phyloP scores from a whole-genome alignment of 2,888 invertebrate species.

The Leptinotarsa peninsularis region DNA sequence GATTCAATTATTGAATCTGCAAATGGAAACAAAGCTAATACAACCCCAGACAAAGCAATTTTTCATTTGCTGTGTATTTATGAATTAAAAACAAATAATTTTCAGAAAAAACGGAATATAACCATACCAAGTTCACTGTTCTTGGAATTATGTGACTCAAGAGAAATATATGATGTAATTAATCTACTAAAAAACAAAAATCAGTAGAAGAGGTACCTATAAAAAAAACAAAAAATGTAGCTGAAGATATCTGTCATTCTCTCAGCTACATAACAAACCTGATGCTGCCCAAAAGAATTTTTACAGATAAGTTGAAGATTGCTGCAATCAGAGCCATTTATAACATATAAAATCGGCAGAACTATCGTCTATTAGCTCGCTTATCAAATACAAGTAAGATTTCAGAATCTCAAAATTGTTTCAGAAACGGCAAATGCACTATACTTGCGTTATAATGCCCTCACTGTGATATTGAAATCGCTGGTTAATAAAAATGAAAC shows the following conservation, averaged over 20 bases:
- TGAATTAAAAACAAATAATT: not conserved
- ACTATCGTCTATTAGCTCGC: not conserved
- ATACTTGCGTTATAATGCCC: conserved; percentile 18
- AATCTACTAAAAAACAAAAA: not conserved
- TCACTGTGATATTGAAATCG: not conserved
- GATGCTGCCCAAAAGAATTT: not conserved
- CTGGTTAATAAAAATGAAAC: conserved; percentile 12
- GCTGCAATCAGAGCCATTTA: not conserved
- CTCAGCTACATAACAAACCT: conserved; percentile 1
- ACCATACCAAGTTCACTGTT: too few species aligned
- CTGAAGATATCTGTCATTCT: conserved; percentile 9
- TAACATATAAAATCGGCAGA: not conserved
- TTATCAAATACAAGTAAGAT: not conserved
- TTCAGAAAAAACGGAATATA: too few species aligned
- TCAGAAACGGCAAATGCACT: conserved; percentile 15
- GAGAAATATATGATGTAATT: too few species aligned
- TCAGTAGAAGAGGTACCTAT: not conserved
- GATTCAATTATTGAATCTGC: not conserved
- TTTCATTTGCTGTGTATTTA: not conserved
- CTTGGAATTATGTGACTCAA: too few species aligned
- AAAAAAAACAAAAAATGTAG: conserved; percentile 18
- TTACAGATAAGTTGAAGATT: not conserved
- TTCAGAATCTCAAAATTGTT: conserved; percentile 14
- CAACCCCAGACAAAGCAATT: not conserved
- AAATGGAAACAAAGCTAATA: not conserved